phyloP scores from a whole-genome alignment of 2,888 invertebrate species.

The Clostera curtula region DNA sequence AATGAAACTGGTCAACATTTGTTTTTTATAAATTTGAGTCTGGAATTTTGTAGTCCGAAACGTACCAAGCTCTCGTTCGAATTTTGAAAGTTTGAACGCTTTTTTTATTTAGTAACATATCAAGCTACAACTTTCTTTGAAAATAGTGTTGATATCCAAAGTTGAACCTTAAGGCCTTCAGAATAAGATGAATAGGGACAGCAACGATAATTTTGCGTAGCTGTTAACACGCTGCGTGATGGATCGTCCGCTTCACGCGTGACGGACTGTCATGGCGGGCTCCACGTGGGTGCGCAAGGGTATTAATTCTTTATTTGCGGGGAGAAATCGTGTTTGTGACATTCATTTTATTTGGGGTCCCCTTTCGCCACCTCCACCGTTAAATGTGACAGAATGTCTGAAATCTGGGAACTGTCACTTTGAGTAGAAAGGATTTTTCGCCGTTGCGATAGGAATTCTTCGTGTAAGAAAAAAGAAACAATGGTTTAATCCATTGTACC shows the following conservation, averaged over 20 bases:
- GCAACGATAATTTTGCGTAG: constrained; percentile 18
- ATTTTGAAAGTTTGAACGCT: constrained; percentile 12
- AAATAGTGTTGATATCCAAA: constrained; percentile 8
- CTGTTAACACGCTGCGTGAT: constrained; percentile 58
- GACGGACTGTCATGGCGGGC: constrained; percentile 57
- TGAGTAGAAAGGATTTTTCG: no score
- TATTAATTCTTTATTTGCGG: constrained; percentile 43
- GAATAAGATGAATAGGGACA: constrained; percentile 14
- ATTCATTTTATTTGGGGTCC: constrained; percentile 19
- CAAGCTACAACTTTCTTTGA: constrained; percentile 14
- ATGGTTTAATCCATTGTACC: no score
- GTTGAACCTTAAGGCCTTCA: constrained; percentile 9
- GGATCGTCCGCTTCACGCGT: constrained; percentile 59
- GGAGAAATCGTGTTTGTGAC: constrained; percentile 13
- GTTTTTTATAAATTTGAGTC: background rate
- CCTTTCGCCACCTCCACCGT: constrained; percentile 4
- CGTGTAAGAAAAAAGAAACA: no score
- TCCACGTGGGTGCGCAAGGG: constrained; percentile 44
- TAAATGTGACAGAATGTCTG: background rate
- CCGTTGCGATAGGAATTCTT: no score
- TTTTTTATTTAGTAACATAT: constrained; percentile 31
- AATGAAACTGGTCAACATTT: background rate
- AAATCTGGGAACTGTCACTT: background rate
- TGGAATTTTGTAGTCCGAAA: background rate
- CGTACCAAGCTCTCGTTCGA: constrained; percentile 2